Conservation (phyloP, 2,113 vertebrate genomes). For the Psettodes erumei region DNA sequence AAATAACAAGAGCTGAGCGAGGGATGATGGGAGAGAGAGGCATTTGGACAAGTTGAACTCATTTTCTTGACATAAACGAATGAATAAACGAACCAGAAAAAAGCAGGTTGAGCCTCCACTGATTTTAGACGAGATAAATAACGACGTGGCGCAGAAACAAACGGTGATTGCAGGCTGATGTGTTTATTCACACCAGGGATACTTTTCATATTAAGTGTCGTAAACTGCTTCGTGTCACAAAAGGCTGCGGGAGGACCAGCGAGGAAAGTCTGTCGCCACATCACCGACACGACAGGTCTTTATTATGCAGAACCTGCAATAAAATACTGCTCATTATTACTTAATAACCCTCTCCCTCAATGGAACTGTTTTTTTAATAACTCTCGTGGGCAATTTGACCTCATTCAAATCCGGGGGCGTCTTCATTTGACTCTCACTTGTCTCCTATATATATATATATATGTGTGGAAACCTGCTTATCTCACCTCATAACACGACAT, state of each 20-base stretch:
- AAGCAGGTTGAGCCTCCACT: neutral
- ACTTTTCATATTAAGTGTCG: neutral
- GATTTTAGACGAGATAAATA: neutral
- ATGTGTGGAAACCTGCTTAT: no score
- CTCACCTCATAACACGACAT: no score
- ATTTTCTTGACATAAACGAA: neutral
- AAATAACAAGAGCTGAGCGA: neutral
- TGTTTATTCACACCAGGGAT: conserved; percentile 48
- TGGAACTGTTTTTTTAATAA: no score
- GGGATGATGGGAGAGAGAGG: neutral
- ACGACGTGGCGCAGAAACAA: neutral
- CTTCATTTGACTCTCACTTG: neutral
- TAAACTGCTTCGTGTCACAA: conserved; percentile 1
- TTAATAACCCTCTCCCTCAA: neutral
- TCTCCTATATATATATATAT: no score
- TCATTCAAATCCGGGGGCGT: no score
- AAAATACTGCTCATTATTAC: neutral
- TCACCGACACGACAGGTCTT: neutral
- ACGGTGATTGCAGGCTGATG: neutral
- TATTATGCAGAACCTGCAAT: neutral
- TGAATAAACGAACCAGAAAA: no score
- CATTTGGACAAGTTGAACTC: neutral
- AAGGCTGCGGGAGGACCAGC: neutral
- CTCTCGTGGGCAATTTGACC: no score
- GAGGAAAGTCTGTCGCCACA: no score